phyloP scores from a whole-genome alignment of 2,113 vertebrate species.

The Pollachius pollachius region DNA sequence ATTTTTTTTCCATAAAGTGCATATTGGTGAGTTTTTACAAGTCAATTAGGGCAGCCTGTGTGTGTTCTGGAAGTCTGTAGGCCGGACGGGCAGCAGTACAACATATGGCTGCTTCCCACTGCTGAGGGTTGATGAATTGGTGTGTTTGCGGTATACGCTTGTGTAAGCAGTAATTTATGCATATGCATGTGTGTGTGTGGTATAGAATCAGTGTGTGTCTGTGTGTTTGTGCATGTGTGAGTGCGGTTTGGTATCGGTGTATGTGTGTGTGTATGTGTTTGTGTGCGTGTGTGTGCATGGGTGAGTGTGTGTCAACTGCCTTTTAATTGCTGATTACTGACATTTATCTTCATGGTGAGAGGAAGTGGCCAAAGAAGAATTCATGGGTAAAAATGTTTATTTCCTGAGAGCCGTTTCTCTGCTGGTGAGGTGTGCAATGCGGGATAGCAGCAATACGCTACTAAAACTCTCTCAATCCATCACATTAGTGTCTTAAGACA shows the following conservation, averaged over 20 bases:
- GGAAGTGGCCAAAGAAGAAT: background rate
- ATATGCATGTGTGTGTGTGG: slow-evolving; percentile 2
- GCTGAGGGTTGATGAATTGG: slow-evolving; percentile 53
- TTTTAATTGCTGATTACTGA: background rate
- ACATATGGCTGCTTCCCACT: slow-evolving; percentile 53
- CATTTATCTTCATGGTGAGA: background rate
- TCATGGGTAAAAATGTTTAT: slow-evolving; percentile 23
- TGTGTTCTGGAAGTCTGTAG: slow-evolving; percentile 49
- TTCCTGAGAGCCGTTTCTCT: slow-evolving; percentile 40
- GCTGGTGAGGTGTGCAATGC: slow-evolving; percentile 53
- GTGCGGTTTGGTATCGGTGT: too few species aligned
- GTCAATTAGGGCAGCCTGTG: slow-evolving; percentile 69
- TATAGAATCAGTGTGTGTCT: slow-evolving; percentile 18
- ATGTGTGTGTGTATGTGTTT: too few species aligned
- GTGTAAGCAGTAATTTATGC: slow-evolving; percentile 6
- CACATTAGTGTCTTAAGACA: slow-evolving; percentile 43
- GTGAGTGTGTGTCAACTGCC: background rate
- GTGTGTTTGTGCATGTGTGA: slow-evolving; percentile 4
- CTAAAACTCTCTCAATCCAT: slow-evolving; percentile 60
- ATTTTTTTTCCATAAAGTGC: slow-evolving; percentile 68
- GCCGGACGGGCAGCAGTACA: slow-evolving; percentile 47
- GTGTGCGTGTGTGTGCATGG: background rate
- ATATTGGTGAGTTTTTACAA: slow-evolving; percentile 69
- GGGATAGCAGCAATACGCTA: slow-evolving; percentile 46
- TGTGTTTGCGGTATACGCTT: slow-evolving; percentile 49